Evolutionary conservation across 1,140 invertebrate genomes (phyloP), one percentile per base, ranked within the genome.

Genomic region (Ruditapes philippinarum): DNA sequence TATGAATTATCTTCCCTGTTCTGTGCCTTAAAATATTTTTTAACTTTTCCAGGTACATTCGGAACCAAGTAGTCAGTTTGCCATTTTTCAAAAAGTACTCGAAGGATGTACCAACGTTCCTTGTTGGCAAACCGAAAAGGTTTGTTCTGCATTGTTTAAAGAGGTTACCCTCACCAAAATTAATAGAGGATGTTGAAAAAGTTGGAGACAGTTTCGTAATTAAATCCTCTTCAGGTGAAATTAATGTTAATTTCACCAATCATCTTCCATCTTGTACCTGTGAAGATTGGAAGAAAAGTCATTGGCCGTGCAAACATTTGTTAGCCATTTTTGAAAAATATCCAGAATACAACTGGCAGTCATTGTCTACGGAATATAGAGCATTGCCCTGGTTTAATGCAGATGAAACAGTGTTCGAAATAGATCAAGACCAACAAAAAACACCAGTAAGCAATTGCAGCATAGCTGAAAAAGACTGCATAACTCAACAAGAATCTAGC

Each of bases 281-380:
- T 45, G 60, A 28, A 11, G 81, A 83, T 40, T 83, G 60, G 60
- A 14, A 19, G 5, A 33, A 42, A 11, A 45, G 33, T 14, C 60
- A 83, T 25, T 83, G 81, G 81, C 60, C 81, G 22, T 83, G 81
- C 42, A 83, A 83, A 51, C 81, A 83, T 51, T 70, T 83, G 40
- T 45, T 83, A 4, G 81, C 81, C 9, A 36, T 83, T 22, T 57
- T 83, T 14, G 2, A 31, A 17, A 51, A 83, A 70, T 7, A 7
- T 14, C 12, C 17, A 9, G 57, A 57, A 42, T 36, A 25, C 14
- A 22, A 22, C 54, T 60, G 54, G 54, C 7, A 60, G 7, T 9
- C 54, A 19, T 22, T 60, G 4, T 60, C 54, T 9, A 22, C 5
- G 19, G 4, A n/a, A n/a, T 60, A 60, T 60, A 22, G 54, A n/a